Base-by-base conservation (phyloP, 1,140 invertebrate species). In the Lordiphosa clarofinis region DNA sequence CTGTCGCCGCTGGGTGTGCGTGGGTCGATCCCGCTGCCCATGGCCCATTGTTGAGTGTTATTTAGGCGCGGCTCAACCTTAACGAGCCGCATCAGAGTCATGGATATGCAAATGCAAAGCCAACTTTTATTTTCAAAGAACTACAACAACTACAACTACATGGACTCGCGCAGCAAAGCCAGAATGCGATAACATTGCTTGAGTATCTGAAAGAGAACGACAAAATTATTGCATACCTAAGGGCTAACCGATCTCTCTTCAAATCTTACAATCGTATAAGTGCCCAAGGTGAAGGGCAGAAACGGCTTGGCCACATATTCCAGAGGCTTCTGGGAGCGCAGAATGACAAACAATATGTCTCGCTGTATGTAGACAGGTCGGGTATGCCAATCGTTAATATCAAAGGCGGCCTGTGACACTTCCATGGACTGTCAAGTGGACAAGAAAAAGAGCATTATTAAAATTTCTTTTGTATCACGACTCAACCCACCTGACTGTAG, bases 1-100 rank as follows among this genome's bases (percentile, higher is more conserved):
- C 72, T 81, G 76, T 74, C 71, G 57, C 58, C 65, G 66, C 65
- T 71, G 75, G 71, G 71, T 68, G 75, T 81, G 75, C 69, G 72
- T 72, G 44, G 67, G 21, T 43, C 42, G 28, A 31, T 39, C 33
- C 55, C 33, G 15, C 21, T 24, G n/a, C n/a, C n/a, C 28, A 33
- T 31, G 28, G 28, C 38, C 56, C 57, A 61, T 70, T 72, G 61
- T 62, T 57, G 42, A 57, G 56, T 76, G 67, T 49, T 56, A 58
- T 31, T 36, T 81, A 73, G 76, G 76, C 56, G 76, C 73, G 76
- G 53, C 67, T 35, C 28, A 63, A 40, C 67, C 63, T 58, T 62
- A 79, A 79, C 60, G 59, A 66, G 74, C 28, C 47, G 35, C 12
- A 49, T 46, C 47, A 49, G 28, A 49, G 13, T 49, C 56, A 61